These are phyloP conservation scores for Caenorhabditis latens DNA, from an alignment of 1,140 invertebrate genomes.

Conservation along the genomic window DNA sequence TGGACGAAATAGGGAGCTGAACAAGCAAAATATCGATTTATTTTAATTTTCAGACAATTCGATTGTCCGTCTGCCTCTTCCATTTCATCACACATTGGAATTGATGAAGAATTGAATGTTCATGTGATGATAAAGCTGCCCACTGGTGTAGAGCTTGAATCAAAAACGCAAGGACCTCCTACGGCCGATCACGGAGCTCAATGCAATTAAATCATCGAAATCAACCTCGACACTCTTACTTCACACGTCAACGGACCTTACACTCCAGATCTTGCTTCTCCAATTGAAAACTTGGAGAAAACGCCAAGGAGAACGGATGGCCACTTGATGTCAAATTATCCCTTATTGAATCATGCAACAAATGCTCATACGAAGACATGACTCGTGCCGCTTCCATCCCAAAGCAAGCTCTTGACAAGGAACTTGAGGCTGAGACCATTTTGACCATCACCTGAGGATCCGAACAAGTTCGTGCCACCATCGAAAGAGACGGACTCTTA, in stretches of 20 bases:
- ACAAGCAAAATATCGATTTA: too few species aligned
- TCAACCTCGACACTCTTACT: slow-evolving; percentile 83
- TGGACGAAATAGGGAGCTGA: too few species aligned
- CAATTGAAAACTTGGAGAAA: slow-evolving; percentile 90
- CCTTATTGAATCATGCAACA: slow-evolving; percentile 98
- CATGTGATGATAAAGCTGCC: too few species aligned
- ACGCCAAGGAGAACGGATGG: slow-evolving; percentile 92
- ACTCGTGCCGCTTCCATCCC: slow-evolving; percentile 94
- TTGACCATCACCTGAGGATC: slow-evolving; percentile 99
- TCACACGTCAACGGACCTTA: slow-evolving; percentile 99
- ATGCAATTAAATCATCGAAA: slow-evolving; percentile 85
- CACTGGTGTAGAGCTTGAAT: too few species aligned
- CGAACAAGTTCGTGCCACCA: slow-evolving; percentile 98
- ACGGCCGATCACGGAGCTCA: slow-evolving; percentile 88
- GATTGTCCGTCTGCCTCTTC: too few species aligned
- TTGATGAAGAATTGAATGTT: too few species aligned
- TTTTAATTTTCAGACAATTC: too few species aligned
- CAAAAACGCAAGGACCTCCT: too few species aligned
- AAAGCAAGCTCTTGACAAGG: slow-evolving; percentile 91
- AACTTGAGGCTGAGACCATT: slow-evolving; percentile 91
- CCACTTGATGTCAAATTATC: slow-evolving; percentile 89
- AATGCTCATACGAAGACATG: slow-evolving; percentile 99
- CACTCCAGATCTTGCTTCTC: slow-evolving; percentile 96
- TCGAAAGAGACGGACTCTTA: slow-evolving; percentile 95
- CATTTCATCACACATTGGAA: too few species aligned